Conservation (phyloP, 2,888 invertebrate species). For the Agrotis ipsilon region DNA sequence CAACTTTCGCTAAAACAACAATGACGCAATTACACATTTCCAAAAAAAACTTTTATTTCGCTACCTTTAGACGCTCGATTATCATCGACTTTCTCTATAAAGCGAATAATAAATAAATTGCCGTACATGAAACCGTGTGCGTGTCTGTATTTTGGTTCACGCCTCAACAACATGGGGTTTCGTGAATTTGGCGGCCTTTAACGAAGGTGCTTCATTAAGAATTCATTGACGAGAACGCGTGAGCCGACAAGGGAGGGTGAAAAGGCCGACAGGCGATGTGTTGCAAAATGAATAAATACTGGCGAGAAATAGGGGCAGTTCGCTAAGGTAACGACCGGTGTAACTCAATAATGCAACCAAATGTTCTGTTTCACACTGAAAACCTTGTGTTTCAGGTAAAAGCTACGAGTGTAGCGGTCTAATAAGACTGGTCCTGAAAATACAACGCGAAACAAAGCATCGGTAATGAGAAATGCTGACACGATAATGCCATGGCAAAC, state of each 20-base stretch:
- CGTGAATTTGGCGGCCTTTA: constrained; percentile 89
- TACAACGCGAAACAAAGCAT: constrained; percentile 83
- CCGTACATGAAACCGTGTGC: constrained; percentile 74
- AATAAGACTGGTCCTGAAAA: constrained; percentile 65
- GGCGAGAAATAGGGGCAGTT: constrained; percentile 90
- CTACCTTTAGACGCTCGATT: constrained; percentile 65
- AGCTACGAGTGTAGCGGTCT: constrained; percentile 66
- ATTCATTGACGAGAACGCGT: constrained; percentile 87
- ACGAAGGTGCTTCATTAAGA: constrained; percentile 84
- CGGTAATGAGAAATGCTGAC: constrained; percentile 82
- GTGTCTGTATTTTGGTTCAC: constrained; percentile 85
- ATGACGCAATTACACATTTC: constrained; percentile 67
- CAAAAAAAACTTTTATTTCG: constrained; percentile 61
- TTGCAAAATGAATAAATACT: constrained; percentile 91
- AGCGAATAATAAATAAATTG: constrained; percentile 70
- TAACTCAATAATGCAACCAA: constrained; percentile 85
- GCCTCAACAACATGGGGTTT: constrained; percentile 79
- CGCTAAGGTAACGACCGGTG: constrained; percentile 83
- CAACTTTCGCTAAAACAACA: constrained; percentile 68
- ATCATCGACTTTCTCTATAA: constrained; percentile 66
- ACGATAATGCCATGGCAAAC: constrained; percentile 88
- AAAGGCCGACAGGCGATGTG: constrained; percentile 87
- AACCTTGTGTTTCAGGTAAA: constrained; percentile 50
- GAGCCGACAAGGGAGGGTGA: constrained; percentile 83
- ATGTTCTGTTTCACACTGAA: constrained; percentile 66